Evolutionary conservation across 1,140 invertebrate species (phyloP).

Genomic region (Battus philenor): DNA sequence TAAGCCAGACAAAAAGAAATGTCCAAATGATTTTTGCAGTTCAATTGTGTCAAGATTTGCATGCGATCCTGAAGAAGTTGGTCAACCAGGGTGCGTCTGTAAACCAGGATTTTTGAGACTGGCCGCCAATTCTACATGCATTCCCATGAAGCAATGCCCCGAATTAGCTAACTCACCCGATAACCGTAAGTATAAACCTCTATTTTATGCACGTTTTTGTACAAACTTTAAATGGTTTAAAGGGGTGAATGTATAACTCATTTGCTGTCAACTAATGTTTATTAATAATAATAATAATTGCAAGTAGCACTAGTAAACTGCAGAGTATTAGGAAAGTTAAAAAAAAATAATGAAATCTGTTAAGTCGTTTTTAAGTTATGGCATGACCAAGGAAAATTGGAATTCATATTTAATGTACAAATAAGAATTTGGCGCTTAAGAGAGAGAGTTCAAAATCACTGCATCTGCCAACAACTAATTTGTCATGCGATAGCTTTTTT

Average conservation of each 20-base stretch:
- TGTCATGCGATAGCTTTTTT: neutral
- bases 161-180: neutral
- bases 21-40: conserved; percentile 9
- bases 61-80: conserved; percentile 1
- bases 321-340: neutral
- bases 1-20: conserved; percentile 7
- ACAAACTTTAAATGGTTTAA: no score
- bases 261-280: no score
- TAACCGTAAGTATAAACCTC: no score
- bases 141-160: conserved; percentile 8
- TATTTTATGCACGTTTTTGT: no score
- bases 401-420: no score
- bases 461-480: neutral
- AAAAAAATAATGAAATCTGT: neutral
- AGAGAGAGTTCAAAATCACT: no score
- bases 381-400: neutral
- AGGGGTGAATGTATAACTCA: no score
- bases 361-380: neutral
- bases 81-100: conserved; percentile 10
- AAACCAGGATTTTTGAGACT: conserved; percentile 11
- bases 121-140: conserved; percentile 1
- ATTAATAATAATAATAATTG: no score
- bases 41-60: neutral
- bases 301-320: no score
- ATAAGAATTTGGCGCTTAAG: no score